A percentile compares a stretch with the other conserved stretches of the same genome.
These are phyloP conservation scores for Pseudoips prasinana DNA, from an alignment of 2,888 invertebrate species.

Conservation along the genomic window DNA sequence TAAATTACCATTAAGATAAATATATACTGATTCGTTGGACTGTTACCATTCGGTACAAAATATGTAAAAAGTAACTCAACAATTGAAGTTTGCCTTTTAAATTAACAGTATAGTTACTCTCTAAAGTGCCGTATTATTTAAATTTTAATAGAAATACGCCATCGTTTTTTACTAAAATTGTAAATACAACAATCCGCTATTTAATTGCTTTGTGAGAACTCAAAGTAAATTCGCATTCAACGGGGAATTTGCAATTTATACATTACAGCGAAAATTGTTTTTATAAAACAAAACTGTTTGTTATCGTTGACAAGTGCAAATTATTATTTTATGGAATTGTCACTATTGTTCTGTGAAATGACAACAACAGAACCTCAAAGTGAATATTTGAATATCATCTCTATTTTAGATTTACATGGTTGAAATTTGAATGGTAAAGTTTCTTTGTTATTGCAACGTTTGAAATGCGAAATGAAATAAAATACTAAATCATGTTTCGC, in stretches of 20 bases:
- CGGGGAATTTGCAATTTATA: conserved; percentile 1
- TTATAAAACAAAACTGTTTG: conserved; percentile 9
- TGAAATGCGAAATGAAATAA: conserved; percentile 18
- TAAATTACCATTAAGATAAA: too few relatives aligned
- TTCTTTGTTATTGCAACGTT: conserved; percentile 10
- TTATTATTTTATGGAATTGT: conserved; percentile 23
- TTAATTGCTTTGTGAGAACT: too few relatives aligned
- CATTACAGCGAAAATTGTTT: conserved; percentile 6
- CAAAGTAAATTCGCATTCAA: too few relatives aligned
- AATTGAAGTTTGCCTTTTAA: too few relatives aligned
- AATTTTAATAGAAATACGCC: too few relatives aligned
- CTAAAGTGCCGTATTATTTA: too few relatives aligned
- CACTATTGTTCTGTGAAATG: conserved; percentile 18
- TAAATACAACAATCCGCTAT: too few relatives aligned
- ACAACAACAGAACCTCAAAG: conserved; percentile 6
- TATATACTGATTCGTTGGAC: too few relatives aligned
- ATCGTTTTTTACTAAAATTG: too few relatives aligned
- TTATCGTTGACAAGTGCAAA: conserved; percentile 9
- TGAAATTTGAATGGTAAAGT: conserved; percentile 7
- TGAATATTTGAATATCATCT: conserved; percentile 10
- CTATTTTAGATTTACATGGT: conserved; percentile 1
- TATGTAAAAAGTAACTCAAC: too few relatives aligned
- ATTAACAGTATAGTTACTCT: too few relatives aligned
- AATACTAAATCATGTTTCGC: conserved; percentile 17
- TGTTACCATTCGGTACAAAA: too few relatives aligned